phyloP scores from a whole-genome alignment of 2,888 invertebrate species.

The Geotrupes spiniger region DNA sequence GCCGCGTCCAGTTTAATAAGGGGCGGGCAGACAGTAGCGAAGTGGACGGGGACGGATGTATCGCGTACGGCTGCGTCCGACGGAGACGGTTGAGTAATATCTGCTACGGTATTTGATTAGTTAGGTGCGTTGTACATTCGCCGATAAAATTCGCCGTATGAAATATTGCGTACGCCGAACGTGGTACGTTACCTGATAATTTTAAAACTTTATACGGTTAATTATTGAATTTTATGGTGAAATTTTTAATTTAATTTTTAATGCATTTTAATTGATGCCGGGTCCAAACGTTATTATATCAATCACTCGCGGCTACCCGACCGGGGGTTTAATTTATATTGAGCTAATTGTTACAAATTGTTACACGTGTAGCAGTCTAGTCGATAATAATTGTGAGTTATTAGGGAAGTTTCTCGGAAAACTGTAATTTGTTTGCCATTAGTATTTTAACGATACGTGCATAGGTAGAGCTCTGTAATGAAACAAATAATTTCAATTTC shows the following conservation, averaged over 20 bases:
- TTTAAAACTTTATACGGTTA: background rate
- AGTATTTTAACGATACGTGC: no score
- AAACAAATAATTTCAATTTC: no score
- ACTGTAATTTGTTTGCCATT: no score
- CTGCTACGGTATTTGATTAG: conserved; percentile 44
- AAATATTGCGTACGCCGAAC: conserved; percentile 1
- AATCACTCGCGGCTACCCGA: no score
- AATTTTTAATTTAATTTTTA: conserved; percentile 4
- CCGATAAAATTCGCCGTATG: conserved; percentile 1
- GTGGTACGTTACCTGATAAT: conserved; percentile 2
- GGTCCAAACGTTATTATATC: no score
- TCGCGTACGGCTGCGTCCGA: conserved; percentile 24
- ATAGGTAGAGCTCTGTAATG: no score
- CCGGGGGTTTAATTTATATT: no score
- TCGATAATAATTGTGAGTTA: no score
- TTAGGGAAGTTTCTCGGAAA: no score
- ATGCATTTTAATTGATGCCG: background rate
- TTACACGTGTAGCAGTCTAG: no score
- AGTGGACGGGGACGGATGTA: conserved; percentile 29
- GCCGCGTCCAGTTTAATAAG: conserved; percentile 46
- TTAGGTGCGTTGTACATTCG: conserved; percentile 30
- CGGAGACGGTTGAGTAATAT: conserved; percentile 36
- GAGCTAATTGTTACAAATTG: no score
- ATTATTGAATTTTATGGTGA: conserved; percentile 5
- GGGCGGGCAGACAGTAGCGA: conserved; percentile 46